Conservation (phyloP, 2,113 vertebrate species). For the Hydrolagus affinis region DNA sequence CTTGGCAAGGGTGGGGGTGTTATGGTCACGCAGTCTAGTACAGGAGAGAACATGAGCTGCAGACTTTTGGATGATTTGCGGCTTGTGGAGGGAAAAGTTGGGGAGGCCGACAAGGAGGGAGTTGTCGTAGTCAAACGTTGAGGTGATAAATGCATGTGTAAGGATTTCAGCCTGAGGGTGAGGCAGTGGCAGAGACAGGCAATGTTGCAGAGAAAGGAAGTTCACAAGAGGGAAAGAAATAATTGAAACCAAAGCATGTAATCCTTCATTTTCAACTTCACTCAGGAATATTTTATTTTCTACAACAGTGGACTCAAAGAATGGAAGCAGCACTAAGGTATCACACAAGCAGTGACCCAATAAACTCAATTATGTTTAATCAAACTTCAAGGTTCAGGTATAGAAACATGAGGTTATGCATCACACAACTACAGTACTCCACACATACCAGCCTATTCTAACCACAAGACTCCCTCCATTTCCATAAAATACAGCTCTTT, state of each 20-base stretch:
- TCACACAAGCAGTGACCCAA: not conserved
- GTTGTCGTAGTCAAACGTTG: no score
- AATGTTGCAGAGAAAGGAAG: no score
- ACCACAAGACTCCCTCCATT: not conserved
- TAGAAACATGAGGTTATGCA: not conserved
- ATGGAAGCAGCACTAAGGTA: not conserved
- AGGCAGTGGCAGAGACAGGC: no score
- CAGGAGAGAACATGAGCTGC: no score
- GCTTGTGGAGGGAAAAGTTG: no score
- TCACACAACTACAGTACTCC: not conserved
- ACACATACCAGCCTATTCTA: not conserved
- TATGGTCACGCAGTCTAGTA: no score
- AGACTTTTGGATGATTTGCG: no score
- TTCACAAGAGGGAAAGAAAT: not conserved
- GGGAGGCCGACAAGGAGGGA: no score
- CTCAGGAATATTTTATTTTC: not conserved
- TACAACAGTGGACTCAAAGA: not conserved
- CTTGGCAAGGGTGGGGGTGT: no score
- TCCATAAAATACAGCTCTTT: not conserved
- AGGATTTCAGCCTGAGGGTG: no score
- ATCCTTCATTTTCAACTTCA: not conserved
- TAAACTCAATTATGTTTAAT: not conserved
- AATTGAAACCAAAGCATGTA: not conserved
- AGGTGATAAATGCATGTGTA: no score
- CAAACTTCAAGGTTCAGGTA: not conserved